phyloP scores from a whole-genome alignment of 2,113 vertebrate species.

The Lepus europaeus region DNA sequence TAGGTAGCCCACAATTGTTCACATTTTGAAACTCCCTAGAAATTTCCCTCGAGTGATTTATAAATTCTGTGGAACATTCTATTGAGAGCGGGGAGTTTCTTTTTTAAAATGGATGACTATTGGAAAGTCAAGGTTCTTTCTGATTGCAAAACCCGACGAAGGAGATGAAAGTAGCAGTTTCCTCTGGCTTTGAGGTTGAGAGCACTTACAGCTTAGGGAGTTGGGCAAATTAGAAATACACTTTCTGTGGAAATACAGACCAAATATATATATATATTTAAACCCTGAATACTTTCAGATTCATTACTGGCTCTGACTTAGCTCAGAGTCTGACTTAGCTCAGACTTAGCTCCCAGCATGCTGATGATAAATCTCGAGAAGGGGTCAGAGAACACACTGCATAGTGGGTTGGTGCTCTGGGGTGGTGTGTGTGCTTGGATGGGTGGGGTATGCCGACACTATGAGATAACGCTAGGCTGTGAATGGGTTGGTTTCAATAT shows the following conservation, averaged over 20 bases:
- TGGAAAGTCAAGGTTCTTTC: slow-evolving; percentile 29
- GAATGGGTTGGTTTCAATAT: too few relatives aligned
- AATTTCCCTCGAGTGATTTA: slow-evolving; percentile 53
- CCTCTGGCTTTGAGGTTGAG: slow-evolving; percentile 34
- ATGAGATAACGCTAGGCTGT: too few relatives aligned
- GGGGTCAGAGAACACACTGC: too few relatives aligned
- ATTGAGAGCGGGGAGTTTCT: neutral
- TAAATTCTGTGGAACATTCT: slow-evolving; percentile 45
- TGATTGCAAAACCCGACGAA: slow-evolving; percentile 20
- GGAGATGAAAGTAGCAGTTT: slow-evolving; percentile 50
- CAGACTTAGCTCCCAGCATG: too few relatives aligned
- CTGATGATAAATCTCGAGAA: too few relatives aligned
- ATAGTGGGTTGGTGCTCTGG: too few relatives aligned
- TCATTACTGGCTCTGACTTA: neutral
- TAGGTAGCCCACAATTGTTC: slow-evolving; percentile 67
- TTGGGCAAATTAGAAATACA: neutral
- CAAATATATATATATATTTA: neutral
- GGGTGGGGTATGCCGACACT: too few relatives aligned
- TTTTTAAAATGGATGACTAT: neutral
- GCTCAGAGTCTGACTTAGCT: too few relatives aligned
- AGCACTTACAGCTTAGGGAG: neutral
- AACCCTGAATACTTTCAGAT: neutral
- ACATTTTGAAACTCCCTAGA: slow-evolving; percentile 32
- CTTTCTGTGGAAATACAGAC: neutral
- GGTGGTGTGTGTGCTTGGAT: too few relatives aligned